Percentiles rank a stretch among this genome's conserved stretches.
Conservation (phyloP, 2,888 invertebrate species). For the Melikaiella ostensackeni region DNA sequence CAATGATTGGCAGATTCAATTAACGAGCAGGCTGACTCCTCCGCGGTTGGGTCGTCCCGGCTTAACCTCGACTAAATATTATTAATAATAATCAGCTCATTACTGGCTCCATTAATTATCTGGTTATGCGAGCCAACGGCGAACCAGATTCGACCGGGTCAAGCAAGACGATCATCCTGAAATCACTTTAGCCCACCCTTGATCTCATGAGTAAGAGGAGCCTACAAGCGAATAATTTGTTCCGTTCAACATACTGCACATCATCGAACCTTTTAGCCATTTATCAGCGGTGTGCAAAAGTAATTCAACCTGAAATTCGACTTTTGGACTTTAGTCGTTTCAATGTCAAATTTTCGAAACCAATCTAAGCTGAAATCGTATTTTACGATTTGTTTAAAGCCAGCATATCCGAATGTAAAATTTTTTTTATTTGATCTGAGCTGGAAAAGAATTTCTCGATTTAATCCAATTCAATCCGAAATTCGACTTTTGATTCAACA, state of each 20-base stretch:
- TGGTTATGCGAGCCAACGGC: constrained; percentile 61
- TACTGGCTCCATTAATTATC: constrained; percentile 75
- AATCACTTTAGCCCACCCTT: constrained; percentile 49
- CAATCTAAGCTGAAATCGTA: too few species aligned
- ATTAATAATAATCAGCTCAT: constrained; percentile 77
- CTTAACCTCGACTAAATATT: constrained; percentile 76
- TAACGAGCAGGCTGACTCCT: constrained; percentile 77
- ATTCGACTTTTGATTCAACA: too few species aligned
- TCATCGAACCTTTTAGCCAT: constrained; percentile 25
- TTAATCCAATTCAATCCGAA: too few species aligned
- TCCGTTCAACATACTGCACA: constrained; percentile 24
- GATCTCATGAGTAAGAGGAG: constrained; percentile 33
- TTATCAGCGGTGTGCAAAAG: not conserved
- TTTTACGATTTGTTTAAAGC: too few species aligned
- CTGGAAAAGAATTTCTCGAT: too few species aligned
- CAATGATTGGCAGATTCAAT: constrained; percentile 90
- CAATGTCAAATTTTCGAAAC: too few species aligned
- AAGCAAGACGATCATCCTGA: constrained; percentile 50
- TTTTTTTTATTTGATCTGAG: too few species aligned
- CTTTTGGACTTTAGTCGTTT: too few species aligned
- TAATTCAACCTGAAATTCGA: too few species aligned
- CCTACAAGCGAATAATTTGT: constrained; percentile 35
- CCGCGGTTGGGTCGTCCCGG: constrained; percentile 70
- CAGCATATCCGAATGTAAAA: too few species aligned
- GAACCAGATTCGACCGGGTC: constrained; percentile 59